A percentile compares a stretch with the other conserved stretches of the same genome.
Conservation (phyloP, 1,140 invertebrate genomes). For the Drosophila pseudoobscura region DNA sequence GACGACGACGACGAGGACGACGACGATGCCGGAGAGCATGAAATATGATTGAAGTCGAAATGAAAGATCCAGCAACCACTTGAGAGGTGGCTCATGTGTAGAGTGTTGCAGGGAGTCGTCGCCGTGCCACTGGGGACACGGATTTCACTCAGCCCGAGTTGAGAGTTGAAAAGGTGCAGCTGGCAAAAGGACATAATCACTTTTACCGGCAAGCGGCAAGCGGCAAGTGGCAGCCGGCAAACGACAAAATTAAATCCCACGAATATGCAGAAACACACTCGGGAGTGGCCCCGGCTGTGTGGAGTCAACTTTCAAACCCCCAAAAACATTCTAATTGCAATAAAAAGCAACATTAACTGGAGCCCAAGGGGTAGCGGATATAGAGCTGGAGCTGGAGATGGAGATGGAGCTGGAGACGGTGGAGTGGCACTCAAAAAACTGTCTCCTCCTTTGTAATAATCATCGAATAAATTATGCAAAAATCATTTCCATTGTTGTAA, state of each 20-base stretch:
- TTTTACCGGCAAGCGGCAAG: conserved; percentile 60
- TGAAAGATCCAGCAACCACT: conserved; percentile 66
- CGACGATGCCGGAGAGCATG: conserved; percentile 35
- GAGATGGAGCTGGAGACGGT: not conserved
- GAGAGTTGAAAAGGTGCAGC: conserved; percentile 63
- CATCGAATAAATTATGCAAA: conserved; percentile 81
- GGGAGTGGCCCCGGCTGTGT: conserved; percentile 3
- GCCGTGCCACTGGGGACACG: conserved; percentile 62
- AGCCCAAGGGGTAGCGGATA: not conserved
- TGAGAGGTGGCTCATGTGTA: conserved; percentile 71
- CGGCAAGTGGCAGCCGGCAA: conserved; percentile 4
- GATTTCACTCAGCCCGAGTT: conserved; percentile 29
- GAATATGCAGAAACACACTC: conserved; percentile 69
- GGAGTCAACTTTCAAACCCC: conserved; percentile 31
- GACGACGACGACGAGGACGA: not conserved
- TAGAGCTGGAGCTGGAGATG: not conserved
- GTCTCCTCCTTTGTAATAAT: conserved; percentile 67
- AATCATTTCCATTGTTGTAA: conserved; percentile 79
- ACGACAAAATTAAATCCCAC: conserved; percentile 65
- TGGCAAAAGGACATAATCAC: conserved; percentile 74
- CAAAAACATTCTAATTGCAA: conserved; percentile 79
- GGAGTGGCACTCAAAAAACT: conserved; percentile 49
- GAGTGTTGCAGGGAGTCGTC: conserved; percentile 33
- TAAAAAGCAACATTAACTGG: conserved; percentile 69
- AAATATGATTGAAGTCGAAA: conserved; percentile 81